Evolutionary conservation across 2,888 invertebrate genomes (phyloP).

Genomic region (Nineta flava): DNA sequence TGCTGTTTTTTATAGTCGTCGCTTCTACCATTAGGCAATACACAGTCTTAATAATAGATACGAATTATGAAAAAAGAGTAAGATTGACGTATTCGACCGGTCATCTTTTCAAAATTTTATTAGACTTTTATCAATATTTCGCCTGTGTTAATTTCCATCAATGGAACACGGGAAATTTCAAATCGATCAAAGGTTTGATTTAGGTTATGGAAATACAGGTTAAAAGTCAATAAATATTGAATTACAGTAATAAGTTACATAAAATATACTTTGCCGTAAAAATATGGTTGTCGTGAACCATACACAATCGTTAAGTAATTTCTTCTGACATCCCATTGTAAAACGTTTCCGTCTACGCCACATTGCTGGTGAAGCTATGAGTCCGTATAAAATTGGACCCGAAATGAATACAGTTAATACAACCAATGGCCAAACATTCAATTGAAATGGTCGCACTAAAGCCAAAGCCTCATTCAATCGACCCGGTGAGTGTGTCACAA

Average conservation of each 20-base stretch:
- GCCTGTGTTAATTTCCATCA: too few species aligned
- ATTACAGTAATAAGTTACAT: background rate
- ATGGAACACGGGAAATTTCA: too few species aligned
- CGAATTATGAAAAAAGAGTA: too few species aligned
- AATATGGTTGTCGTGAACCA: conserved; percentile 60
- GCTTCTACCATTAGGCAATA: too few species aligned
- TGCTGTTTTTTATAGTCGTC: too few species aligned
- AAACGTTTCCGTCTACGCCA: conserved; percentile 29
- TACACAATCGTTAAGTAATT: conserved; percentile 42
- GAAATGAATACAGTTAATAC: conserved; percentile 44
- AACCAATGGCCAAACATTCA: conserved; percentile 60
- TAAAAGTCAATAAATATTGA: background rate
- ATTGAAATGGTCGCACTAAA: conserved; percentile 54
- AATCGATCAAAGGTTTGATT: too few species aligned
- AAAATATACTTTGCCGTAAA: conserved; percentile 47
- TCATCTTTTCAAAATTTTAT: too few species aligned
- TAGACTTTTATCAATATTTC: too few species aligned
- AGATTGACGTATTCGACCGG: too few species aligned
- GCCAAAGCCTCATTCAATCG: conserved; percentile 57
- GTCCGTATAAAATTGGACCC: conserved; percentile 51
- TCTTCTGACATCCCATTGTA: conserved; percentile 21
- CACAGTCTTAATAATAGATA: too few species aligned
- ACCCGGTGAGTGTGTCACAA: conserved; percentile 58
- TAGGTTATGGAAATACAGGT: too few species aligned
- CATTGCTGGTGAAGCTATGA: conserved; percentile 44